Conservation (phyloP, 2,888 invertebrate genomes). For the Troglohyphantes excavatus region DNA sequence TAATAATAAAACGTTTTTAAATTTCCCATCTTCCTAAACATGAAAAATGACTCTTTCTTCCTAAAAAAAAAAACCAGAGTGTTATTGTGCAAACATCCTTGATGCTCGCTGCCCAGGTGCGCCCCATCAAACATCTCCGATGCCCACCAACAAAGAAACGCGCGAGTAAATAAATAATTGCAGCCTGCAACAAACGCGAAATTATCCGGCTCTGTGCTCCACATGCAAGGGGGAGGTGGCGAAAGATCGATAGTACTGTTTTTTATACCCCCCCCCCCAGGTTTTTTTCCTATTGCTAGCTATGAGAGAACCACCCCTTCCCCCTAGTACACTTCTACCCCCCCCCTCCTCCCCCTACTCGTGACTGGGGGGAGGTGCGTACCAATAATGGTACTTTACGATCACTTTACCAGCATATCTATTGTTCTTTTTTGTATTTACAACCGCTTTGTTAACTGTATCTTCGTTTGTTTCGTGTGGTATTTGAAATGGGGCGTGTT, state of each 20-base stretch:
- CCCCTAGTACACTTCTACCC: background rate
- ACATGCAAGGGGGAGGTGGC: conserved; percentile 65
- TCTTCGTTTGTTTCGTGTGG: background rate
- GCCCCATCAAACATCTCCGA: conserved; percentile 14
- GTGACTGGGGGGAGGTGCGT: background rate
- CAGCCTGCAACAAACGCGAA: conserved; percentile 56
- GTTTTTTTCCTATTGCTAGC: conserved; percentile 11
- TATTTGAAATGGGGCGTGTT: too few species aligned
- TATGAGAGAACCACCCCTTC: background rate
- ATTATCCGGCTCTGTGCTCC: conserved; percentile 39
- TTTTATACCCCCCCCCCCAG: background rate
- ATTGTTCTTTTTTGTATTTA: background rate
- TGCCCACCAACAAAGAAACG: conserved; percentile 16
- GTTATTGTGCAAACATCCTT: too few species aligned
- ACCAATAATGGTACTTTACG: conserved; percentile 16
- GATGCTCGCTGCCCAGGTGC: conserved; percentile 43
- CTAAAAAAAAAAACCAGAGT: too few species aligned
- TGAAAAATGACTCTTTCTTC: too few species aligned
- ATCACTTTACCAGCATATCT: background rate
- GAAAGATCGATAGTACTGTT: conserved; percentile 64
- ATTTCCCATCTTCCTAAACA: too few species aligned
- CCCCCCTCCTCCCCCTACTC: background rate
- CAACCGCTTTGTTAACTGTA: background rate
- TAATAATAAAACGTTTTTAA: too few species aligned
- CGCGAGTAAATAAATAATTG: conserved; percentile 68